Percentiles rank a stretch among this genome's conserved stretches.
phyloP scores from a whole-genome alignment of 1,140 invertebrate genomes.

The Brachionus calyciflorus region DNA sequence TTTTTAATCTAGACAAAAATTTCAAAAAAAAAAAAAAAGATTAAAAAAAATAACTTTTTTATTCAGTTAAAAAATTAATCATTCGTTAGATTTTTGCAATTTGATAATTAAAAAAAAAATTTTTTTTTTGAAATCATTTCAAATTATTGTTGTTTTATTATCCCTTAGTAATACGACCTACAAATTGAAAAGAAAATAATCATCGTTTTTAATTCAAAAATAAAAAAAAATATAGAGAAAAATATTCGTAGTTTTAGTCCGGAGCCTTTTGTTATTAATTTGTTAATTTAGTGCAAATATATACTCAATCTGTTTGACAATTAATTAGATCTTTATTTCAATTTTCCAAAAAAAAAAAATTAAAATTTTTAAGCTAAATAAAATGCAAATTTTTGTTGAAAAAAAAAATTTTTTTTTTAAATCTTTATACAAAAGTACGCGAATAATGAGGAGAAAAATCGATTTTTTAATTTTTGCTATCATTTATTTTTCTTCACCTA shows the following conservation, averaged over 20 bases:
- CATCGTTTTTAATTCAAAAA: neutral
- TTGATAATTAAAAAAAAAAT: slow-evolving; percentile 26
- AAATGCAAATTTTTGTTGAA: slow-evolving; percentile 29
- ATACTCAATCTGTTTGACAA: slow-evolving; percentile 10
- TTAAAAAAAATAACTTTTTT: too few species aligned
- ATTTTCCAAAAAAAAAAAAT: too few species aligned
- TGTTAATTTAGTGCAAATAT: slow-evolving; percentile 10
- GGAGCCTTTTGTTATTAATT: too few species aligned
- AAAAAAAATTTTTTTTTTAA: slow-evolving; percentile 18
- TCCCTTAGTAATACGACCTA: slow-evolving; percentile 26
- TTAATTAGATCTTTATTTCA: slow-evolving; percentile 4
- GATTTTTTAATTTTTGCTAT: neutral
- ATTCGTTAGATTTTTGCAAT: too few species aligned
- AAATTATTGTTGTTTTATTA: slow-evolving; percentile 37
- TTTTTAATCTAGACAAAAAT: too few species aligned
- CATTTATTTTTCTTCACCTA: too few species aligned
- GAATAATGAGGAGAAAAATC: slow-evolving; percentile 24
- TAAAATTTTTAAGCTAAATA: neutral
- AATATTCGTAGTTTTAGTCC: too few species aligned
- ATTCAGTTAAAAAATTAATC: too few species aligned
- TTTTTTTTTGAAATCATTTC: neutral
- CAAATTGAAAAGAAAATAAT: slow-evolving; percentile 19
- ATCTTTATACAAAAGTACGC: slow-evolving; percentile 9
- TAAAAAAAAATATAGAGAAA: neutral
- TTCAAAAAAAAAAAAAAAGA: too few species aligned